phyloP scores from a whole-genome alignment of 1,140 invertebrate species.

The Drosophila bipectinata region DNA sequence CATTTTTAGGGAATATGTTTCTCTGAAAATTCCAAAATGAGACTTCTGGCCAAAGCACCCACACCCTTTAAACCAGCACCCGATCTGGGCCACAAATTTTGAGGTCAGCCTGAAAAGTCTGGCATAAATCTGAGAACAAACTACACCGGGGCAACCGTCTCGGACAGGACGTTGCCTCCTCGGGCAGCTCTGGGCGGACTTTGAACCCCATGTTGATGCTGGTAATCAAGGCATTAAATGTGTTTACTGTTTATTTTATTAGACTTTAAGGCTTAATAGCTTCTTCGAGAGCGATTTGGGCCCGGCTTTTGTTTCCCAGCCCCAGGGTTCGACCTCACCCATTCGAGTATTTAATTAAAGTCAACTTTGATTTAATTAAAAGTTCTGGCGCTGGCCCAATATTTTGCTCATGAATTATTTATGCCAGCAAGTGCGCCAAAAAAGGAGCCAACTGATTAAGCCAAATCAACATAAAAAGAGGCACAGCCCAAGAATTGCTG shows the following conservation, averaged over 20 bases:
- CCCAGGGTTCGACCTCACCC: constrained; percentile 3
- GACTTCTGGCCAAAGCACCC: neutral
- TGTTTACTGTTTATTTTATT: constrained; percentile 82
- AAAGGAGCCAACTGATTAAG: constrained; percentile 32
- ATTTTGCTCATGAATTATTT: constrained; percentile 69
- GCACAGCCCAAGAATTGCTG: constrained; percentile 20
- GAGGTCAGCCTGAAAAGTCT: constrained; percentile 52
- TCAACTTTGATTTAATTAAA: constrained; percentile 79
- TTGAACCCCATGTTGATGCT: constrained; percentile 60
- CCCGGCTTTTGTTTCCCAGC: constrained; percentile 36
- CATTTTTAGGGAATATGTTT: constrained; percentile 34
- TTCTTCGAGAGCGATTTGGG: constrained; percentile 44
- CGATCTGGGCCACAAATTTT: constrained; percentile 54
- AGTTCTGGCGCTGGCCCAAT: constrained; percentile 44
- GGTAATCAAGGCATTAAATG: constrained; percentile 82
- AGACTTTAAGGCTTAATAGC: constrained; percentile 80
- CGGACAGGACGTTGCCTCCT: constrained; percentile 15
- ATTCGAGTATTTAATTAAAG: constrained; percentile 73
- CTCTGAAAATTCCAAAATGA: constrained; percentile 41
- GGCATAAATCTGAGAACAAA: constrained; percentile 64
- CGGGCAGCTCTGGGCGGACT: constrained; percentile 32
- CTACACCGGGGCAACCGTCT: constrained; percentile 28
- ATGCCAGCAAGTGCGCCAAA: constrained; percentile 45
- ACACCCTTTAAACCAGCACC: neutral
- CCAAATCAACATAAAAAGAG: constrained; percentile 39